These are phyloP conservation scores for Hyalella azteca DNA, from an alignment of 2,888 invertebrate genomes.

Conservation along the genomic window DNA sequence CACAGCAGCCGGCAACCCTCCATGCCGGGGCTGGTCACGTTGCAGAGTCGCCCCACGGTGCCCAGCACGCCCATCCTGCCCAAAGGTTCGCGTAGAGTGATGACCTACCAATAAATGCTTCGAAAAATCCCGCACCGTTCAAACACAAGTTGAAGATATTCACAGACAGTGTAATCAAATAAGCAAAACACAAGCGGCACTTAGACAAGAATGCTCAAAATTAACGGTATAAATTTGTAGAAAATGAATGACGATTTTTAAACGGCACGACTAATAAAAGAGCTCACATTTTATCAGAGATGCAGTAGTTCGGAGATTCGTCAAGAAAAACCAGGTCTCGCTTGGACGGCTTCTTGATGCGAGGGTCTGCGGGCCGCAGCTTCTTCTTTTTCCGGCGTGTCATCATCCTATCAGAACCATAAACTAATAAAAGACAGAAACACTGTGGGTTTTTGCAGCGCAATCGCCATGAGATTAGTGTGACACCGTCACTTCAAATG, in stretches of 20 bases:
- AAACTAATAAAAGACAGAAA: neutral
- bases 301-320: slow-evolving; percentile 91
- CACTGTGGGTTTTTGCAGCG: too few species aligned
- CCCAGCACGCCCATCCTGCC: slow-evolving; percentile 79
- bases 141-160: too few species aligned
- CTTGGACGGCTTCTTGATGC: slow-evolving; percentile 84
- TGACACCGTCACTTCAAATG: too few species aligned
- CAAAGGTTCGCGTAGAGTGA: too few species aligned
- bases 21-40: slow-evolving; percentile 81
- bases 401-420: slow-evolving; percentile 53
- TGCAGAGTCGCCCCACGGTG: slow-evolving; percentile 81
- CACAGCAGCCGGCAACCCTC: slow-evolving; percentile 87
- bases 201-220: too few species aligned
- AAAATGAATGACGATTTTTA: too few species aligned
- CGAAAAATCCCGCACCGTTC: neutral
- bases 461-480: too few species aligned
- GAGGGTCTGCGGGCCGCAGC: slow-evolving; percentile 75
- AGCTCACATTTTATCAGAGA: slow-evolving; percentile 81
- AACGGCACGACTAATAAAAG: too few species aligned
- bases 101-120: neutral
- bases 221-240: too few species aligned
- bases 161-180: too few species aligned
- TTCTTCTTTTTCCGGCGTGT: slow-evolving; percentile 69
- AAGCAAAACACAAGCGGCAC: too few species aligned
- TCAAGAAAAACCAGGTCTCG: slow-evolving; percentile 89